Conservation (phyloP, 2,113 vertebrate genomes). For the Engystomops pustulosus region DNA sequence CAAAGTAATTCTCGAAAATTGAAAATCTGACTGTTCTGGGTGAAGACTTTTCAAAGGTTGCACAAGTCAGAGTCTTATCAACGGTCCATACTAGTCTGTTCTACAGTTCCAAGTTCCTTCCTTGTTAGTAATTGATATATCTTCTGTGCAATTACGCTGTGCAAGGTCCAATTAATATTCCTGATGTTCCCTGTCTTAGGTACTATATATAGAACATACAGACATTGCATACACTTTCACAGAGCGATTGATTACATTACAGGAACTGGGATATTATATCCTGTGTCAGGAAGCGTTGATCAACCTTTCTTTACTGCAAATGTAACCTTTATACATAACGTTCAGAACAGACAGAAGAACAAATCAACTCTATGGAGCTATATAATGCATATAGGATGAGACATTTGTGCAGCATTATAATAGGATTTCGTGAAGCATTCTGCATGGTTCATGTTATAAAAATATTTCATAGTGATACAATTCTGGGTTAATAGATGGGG, state of each 20-base stretch:
- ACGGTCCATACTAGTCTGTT: background rate
- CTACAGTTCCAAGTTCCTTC: no score
- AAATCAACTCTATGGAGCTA: background rate
- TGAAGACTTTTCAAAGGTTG: background rate
- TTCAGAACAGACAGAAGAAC: background rate
- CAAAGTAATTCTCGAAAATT: background rate
- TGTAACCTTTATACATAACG: background rate
- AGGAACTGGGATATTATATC: slow-evolving; percentile 3
- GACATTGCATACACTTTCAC: background rate
- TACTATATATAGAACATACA: background rate
- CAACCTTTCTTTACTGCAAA: background rate
- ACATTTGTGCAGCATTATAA: background rate
- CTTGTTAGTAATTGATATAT: background rate
- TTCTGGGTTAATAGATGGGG: no score
- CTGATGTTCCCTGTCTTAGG: background rate
- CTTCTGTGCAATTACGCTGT: background rate
- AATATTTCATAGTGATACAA: no score
- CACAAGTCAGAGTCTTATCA: background rate
- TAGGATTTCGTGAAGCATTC: background rate
- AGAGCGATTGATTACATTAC: background rate
- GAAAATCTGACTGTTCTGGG: background rate
- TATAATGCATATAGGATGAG: background rate
- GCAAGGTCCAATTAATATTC: background rate
- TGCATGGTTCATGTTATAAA: background rate
- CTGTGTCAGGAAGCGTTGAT: slow-evolving; percentile 2